Percentiles rank a stretch among this genome's conserved stretches.
Conservation (phyloP, 2,888 invertebrate species). For the Xestia ashworthii region DNA sequence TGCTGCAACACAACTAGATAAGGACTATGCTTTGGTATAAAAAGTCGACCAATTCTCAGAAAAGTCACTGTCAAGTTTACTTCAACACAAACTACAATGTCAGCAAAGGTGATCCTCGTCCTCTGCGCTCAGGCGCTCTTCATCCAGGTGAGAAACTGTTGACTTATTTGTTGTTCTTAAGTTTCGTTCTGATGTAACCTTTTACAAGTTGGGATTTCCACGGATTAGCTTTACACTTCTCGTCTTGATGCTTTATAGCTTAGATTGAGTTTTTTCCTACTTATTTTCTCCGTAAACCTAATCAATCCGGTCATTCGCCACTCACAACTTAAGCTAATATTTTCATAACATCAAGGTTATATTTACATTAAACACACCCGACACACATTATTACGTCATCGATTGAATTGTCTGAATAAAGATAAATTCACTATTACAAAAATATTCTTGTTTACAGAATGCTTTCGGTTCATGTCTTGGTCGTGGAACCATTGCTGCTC, state of each 20-base stretch:
- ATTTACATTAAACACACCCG: neutral
- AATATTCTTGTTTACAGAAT: neutral
- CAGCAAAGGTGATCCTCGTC: neutral
- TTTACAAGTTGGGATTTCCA: neutral
- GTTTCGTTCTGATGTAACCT: neutral
- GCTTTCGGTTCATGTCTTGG: neutral
- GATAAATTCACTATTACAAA: neutral
- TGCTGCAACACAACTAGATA: neutral
- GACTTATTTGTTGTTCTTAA: neutral
- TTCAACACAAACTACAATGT: neutral
- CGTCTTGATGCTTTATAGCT: too few species aligned
- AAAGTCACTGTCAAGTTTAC: neutral
- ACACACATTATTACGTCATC: neutral
- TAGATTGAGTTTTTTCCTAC: too few species aligned
- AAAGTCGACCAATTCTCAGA: neutral
- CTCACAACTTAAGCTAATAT: too few species aligned
- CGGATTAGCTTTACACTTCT: too few species aligned
- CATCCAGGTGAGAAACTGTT: neutral
- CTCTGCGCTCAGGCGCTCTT: conserved; percentile 1
- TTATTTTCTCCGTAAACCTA: too few species aligned
- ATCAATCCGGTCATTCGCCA: too few species aligned
- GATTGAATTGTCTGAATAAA: neutral
- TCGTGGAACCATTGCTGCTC: neutral
- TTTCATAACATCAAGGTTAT: too few species aligned
- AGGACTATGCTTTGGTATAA: neutral